Base-by-base conservation (phyloP, 2,113 vertebrate genomes). In the Urocolius indicus region DNA sequence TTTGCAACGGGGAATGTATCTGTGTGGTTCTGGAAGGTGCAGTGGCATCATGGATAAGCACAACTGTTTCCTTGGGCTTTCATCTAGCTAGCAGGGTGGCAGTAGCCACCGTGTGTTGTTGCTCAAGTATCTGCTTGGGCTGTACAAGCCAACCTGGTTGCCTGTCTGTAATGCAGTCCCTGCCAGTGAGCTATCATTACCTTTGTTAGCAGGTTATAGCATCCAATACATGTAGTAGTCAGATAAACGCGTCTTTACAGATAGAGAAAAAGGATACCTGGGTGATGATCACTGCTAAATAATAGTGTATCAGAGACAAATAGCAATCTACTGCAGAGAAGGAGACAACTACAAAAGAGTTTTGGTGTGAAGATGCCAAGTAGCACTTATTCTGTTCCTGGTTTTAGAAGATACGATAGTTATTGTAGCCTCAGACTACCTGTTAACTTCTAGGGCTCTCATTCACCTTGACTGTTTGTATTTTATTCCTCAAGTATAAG, bases 71-170 rank as follows among this genome's bases (percentile, higher is more conserved):
- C 52, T 30, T 55, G 71, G 46, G 16, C 72, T 52, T 41, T 27
- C 13, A 20, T 21, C 54, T 78, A 18, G 43, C 32, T 52, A 13
- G 22, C 54, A 41, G 27, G 13, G 11, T 41, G 54, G 34, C 36
- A 13, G 2, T 24, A 68, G 34, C 1, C 1, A 55, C 13, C 2
- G 0, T 10, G 0, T 30, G 0, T 30, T n/a, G 32, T 26, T 30
- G 20, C 52, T 36, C 1, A 1, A 17, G 6, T 26, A 4, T 29
- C 75, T 43, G 30, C 57, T 48, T 27, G 51, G 68, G 26, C 45
- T 76, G 15, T 54, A 16, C n/a, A 62, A 61, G 27, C 65, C 45
- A 62, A 14, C 29, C 36, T 63, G 63, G 10, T 16, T 16, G 19
- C 20, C 24, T 58, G 32, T 58, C 49, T 41, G 43, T 30, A 34